Conservation (phyloP, 2,113 vertebrate species). For the Spea multiplicata region DNA sequence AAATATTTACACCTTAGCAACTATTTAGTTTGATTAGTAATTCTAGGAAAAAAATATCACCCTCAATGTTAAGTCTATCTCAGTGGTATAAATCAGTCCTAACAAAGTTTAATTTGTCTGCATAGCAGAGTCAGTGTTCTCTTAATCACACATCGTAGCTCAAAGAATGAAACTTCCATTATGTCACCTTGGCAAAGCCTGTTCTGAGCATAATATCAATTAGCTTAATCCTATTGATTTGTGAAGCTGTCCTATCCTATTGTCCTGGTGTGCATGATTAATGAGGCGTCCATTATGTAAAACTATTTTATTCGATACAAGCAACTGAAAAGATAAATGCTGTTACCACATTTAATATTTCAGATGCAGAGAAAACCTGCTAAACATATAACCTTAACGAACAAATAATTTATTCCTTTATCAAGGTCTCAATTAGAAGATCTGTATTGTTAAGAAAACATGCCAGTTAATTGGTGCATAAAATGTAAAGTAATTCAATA, state of each 20-base stretch:
- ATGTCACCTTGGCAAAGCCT: conserved; percentile 45
- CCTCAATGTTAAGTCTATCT: no score
- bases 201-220: conserved; percentile 42
- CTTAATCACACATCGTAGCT: conserved; percentile 32
- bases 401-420: conserved; percentile 41
- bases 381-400: conserved; percentile 29
- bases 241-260: conserved; percentile 37
- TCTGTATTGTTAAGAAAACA: conserved; percentile 24
- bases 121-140: conserved; percentile 24
- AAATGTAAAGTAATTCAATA: conserved; percentile 24
- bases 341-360: conserved; percentile 33
- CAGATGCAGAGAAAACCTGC: conserved; percentile 20
- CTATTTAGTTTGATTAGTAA: no score
- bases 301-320: conserved; percentile 40
- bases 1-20: no score
- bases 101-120: conserved; percentile 37
- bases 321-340: conserved; percentile 31
- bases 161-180: conserved; percentile 40
- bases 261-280: conserved; percentile 43
- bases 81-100: no score
- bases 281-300: conserved; percentile 44
- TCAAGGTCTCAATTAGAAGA: conserved; percentile 38
- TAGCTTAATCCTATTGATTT: conserved; percentile 47
- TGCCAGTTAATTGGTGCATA: conserved; percentile 27
- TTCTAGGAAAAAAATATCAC: no score